Evolutionary conservation across 2,888 invertebrate genomes (phyloP), one percentile per base, ranked within the genome.

Genomic region (Hyposoter dolosus): DNA sequence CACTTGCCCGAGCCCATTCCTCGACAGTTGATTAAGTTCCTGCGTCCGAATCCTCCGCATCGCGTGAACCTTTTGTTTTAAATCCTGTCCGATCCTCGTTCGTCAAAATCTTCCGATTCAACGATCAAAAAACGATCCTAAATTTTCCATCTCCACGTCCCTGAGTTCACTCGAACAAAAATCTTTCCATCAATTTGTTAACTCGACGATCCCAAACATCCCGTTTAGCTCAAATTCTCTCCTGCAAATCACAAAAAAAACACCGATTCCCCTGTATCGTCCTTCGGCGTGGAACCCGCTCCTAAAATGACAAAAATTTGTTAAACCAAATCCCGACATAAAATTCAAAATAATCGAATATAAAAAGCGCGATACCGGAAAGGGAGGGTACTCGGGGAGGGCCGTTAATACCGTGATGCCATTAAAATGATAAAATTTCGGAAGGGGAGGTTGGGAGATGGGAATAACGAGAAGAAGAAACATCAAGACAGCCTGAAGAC

Each of bases 401-500:
- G 79, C 75, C 53, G 43, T 66, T 53, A 63, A 72, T 71, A 19
- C 40, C 82, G 85, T 77, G 78, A 77, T 85, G 71, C 79, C 66
- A 76, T 68, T 86, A 83, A 80, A 60, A 69, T 69, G 50, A 19
- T 56, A 56, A 28, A 28, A 78, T 79, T 7, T 81, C 50, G 89
- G 88, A 88, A 84, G 90, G 90, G 90, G 69, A 65, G 71, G 74
- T 69, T 7, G 66, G 50, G 81, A 53, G 74, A 87, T 92, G 90
- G 83, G 94, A 93, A 93, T 28, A 69, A 72, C 63, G 53, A n/a
- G 68, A 53, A 92, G 87, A 94, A 94, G 94, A 95, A 94, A 94
- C 89, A 88, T 91, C 91, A 93, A 92, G 92, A 93, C 93, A 91
- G 91, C 90, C 91, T 93, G 93, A 94, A 94, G 94, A 94, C 90